Conservation (phyloP, 2,797 vertebrate genomes). For the Garrulus glandarius region DNA sequence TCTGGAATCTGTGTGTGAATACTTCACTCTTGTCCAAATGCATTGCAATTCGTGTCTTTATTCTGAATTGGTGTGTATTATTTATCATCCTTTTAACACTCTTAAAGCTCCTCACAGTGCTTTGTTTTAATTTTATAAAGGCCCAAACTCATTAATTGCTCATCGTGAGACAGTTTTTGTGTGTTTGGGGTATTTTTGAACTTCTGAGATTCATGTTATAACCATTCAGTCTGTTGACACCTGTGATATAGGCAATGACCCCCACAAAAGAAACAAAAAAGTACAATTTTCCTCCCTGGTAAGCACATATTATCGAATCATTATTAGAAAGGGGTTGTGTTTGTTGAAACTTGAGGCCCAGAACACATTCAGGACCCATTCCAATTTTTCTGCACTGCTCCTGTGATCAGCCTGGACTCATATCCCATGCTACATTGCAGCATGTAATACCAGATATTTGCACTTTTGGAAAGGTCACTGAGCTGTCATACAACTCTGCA, state of each 20-base stretch:
- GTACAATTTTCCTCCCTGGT: neutral
- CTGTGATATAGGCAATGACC: neutral
- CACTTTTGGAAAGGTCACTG: neutral
- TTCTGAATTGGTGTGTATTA: neutral
- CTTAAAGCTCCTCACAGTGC: neutral
- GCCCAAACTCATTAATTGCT: neutral
- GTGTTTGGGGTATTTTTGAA: neutral
- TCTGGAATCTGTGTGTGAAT: neutral
- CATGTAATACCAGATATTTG: neutral
- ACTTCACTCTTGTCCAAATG: neutral
- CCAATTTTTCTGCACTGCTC: neutral
- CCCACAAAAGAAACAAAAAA: neutral
- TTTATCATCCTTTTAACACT: neutral
- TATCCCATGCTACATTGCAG: neutral
- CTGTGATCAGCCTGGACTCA: neutral
- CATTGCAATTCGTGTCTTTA: neutral
- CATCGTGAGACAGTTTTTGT: neutral
- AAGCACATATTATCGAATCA: neutral
- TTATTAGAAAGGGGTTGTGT: neutral
- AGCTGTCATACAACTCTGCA: neutral
- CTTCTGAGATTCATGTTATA: neutral
- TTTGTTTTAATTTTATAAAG: neutral
- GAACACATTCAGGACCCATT: neutral
- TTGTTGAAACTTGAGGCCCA: neutral
- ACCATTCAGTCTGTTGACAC: neutral